Evolutionary conservation across 2,797 vertebrate genomes (phyloP).

Genomic region (Gouania willdenowi): DNA sequence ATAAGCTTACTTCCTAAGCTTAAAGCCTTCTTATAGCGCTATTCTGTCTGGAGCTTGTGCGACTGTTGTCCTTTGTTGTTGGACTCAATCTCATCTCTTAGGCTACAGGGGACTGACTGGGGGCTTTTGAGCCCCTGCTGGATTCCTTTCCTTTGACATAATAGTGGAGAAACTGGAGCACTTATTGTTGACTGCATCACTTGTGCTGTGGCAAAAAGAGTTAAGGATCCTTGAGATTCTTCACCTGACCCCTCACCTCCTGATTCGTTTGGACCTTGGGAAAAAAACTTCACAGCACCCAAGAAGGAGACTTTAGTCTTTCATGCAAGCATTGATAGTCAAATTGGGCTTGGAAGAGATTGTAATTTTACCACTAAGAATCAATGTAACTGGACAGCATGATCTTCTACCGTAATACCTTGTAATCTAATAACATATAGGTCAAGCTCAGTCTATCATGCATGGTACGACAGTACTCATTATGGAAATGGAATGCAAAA

Average conservation of each 20-base stretch:
- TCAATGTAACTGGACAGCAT: slow-evolving; percentile 9
- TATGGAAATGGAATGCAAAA: too few species aligned
- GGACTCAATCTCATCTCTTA: slow-evolving; percentile 44
- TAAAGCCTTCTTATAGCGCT: too few species aligned
- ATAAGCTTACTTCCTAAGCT: neutral
- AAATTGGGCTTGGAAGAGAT: neutral
- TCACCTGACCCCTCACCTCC: slow-evolving; percentile 56
- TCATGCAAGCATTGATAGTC: slow-evolving; percentile 13
- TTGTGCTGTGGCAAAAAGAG: slow-evolving; percentile 39
- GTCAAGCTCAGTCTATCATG: slow-evolving; percentile 13
- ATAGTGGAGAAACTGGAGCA: slow-evolving; percentile 60
- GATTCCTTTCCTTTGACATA: slow-evolving; percentile 77
- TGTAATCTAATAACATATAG: slow-evolving; percentile 45
- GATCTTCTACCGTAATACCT: slow-evolving; percentile 12
- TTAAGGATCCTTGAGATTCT: slow-evolving; percentile 61
- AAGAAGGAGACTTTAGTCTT: slow-evolving; percentile 14
- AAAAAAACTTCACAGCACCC: slow-evolving; percentile 37
- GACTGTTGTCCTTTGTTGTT: slow-evolving; percentile 68
- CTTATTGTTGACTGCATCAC: slow-evolving; percentile 65
- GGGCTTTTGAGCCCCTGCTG: slow-evolving; percentile 44
- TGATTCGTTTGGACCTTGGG: slow-evolving; percentile 36
- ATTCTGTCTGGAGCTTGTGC: slow-evolving; percentile 64
- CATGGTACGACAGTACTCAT: neutral
- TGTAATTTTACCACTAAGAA: slow-evolving; percentile 6
- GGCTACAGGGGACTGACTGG: slow-evolving; percentile 46